phyloP scores from a whole-genome alignment of 2,888 invertebrate species.

The Venusia cambrica region DNA sequence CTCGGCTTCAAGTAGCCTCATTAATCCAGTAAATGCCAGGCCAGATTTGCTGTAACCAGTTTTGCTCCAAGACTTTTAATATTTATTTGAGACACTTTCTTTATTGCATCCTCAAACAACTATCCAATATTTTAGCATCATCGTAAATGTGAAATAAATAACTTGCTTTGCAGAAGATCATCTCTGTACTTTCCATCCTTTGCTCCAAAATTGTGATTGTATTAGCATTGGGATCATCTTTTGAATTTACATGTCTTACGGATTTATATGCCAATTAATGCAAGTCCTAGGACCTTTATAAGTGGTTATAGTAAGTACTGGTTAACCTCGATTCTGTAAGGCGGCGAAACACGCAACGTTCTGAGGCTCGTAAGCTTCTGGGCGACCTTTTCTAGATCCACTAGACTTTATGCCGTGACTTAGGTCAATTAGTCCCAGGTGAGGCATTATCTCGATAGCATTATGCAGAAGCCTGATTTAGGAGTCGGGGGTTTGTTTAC shows the following conservation, averaged over 20 bases:
- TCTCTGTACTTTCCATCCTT: too few species aligned
- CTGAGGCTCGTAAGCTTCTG: slow-evolving; percentile 40
- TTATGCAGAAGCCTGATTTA: slow-evolving; percentile 20
- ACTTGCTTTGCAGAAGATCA: too few species aligned
- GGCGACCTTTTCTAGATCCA: slow-evolving; percentile 53
- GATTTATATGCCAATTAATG: slow-evolving; percentile 11
- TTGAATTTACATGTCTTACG: slow-evolving; percentile 4
- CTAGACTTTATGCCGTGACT: slow-evolving; percentile 52
- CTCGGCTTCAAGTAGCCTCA: slow-evolving; percentile 38
- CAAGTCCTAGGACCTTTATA: slow-evolving; percentile 14
- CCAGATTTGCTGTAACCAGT: slow-evolving; percentile 14
- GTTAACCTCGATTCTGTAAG: slow-evolving; percentile 27
- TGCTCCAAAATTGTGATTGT: slow-evolving; percentile 2
- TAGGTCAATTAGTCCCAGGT: slow-evolving; percentile 42
- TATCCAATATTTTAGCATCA: too few species aligned
- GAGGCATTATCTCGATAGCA: slow-evolving; percentile 39
- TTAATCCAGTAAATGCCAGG: slow-evolving; percentile 40
- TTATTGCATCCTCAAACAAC: slow-evolving; percentile 1
- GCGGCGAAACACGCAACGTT: slow-evolving; percentile 41
- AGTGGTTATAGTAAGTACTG: slow-evolving; percentile 16
- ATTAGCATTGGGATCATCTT: slow-evolving; percentile 5
- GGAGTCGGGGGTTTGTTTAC: slow-evolving; percentile 9
- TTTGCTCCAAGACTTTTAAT: slow-evolving; percentile 15
- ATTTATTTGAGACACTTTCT: slow-evolving; percentile 16
- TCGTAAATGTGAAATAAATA: too few species aligned